Conservation (phyloP, 2,797 vertebrate genomes). For the Strix occidentalis region DNA sequence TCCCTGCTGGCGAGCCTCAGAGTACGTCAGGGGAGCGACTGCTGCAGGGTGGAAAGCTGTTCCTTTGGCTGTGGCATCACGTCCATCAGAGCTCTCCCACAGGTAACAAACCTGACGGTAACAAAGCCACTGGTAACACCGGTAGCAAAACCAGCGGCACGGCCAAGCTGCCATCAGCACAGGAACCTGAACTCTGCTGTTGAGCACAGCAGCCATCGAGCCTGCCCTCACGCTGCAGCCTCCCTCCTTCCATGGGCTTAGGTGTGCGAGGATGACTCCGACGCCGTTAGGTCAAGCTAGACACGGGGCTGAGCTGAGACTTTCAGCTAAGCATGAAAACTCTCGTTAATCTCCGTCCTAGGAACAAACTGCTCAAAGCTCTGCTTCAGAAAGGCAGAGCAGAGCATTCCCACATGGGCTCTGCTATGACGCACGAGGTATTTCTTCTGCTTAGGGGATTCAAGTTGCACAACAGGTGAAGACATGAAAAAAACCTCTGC, state of each 20-base stretch:
- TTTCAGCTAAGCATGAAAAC: neutral
- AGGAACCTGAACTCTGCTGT: neutral
- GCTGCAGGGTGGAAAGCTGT: conserved; percentile 75
- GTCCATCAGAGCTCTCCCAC: conserved; percentile 90
- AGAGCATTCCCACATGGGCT: neutral
- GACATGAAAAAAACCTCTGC: neutral
- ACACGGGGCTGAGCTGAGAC: neutral
- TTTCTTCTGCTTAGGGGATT: neutral
- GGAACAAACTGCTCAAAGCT: neutral
- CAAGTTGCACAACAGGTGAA: neutral
- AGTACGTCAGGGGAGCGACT: conserved; percentile 68
- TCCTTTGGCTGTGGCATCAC: conserved; percentile 81
- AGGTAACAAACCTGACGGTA: conserved; percentile 71
- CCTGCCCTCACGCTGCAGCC: neutral
- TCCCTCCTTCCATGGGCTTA: too few relatives aligned
- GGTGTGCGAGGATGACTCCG: neutral
- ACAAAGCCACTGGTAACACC: accelerated
- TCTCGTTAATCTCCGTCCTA: neutral
- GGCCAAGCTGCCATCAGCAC: accelerated
- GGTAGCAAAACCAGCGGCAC: neutral
- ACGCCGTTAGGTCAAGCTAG: neutral
- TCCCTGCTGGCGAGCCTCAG: conserved; percentile 82
- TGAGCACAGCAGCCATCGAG: neutral
- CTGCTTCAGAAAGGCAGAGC: neutral
- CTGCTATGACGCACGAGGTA: accelerated